These are phyloP conservation scores for Volucella inanis DNA, from an alignment of 2,888 invertebrate species.

Conservation along the genomic window DNA sequence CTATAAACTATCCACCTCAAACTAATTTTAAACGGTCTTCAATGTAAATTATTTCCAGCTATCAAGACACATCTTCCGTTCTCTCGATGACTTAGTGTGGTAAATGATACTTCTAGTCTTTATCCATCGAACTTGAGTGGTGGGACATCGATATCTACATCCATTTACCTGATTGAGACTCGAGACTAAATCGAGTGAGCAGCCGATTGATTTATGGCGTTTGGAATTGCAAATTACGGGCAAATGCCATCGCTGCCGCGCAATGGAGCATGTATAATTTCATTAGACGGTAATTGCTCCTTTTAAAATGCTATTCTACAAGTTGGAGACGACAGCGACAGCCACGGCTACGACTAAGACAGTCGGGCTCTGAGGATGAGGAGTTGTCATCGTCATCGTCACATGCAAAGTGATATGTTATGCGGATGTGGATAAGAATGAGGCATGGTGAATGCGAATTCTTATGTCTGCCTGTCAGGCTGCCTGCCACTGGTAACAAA, in stretches of 20 bases:
- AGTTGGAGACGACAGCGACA: constrained; percentile 12
- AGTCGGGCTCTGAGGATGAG: neutral
- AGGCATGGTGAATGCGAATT: constrained; percentile 50
- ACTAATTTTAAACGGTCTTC: constrained; percentile 44
- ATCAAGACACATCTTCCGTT: constrained; percentile 29
- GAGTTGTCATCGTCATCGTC: constrained; percentile 7
- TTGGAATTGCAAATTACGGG: constrained; percentile 67
- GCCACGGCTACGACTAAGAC: neutral
- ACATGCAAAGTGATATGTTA: constrained; percentile 60
- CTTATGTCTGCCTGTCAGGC: constrained; percentile 54
- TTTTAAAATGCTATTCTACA: constrained; percentile 61
- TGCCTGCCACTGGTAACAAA: constrained; percentile 25
- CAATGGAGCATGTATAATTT: constrained; percentile 67
- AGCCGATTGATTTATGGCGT: constrained; percentile 64
- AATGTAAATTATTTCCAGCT: constrained; percentile 18
- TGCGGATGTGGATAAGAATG: constrained; percentile 58
- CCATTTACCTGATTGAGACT: constrained; percentile 49
- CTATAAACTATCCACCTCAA: constrained; percentile 18
- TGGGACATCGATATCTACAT: constrained; percentile 58
- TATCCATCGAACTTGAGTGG: constrained; percentile 37
- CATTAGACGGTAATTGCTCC: constrained; percentile 68
- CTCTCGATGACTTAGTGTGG: constrained; percentile 12
- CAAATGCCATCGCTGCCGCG: neutral
- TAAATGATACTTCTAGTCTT: constrained; percentile 49
- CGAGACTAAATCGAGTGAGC: constrained; percentile 53